Evolutionary conservation across 1,140 invertebrate genomes (phyloP), one percentile per base, ranked within the genome.

Genomic region (Anadara kagoshimensis): DNA sequence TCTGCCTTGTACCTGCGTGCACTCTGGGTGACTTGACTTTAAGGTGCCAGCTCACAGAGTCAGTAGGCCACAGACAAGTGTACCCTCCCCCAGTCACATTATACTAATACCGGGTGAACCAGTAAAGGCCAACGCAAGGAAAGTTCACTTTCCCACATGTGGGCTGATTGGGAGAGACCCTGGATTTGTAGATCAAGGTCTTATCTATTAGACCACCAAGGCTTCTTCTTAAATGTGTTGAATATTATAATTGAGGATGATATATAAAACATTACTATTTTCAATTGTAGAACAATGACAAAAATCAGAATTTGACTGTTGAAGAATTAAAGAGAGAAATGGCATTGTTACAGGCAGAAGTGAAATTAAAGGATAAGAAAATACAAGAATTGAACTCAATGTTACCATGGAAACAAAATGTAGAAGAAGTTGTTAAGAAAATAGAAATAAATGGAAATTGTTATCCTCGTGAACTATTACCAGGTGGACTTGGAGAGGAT

Each of bases 371-470:
- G 57, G 64, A 64, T 11, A 63, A 63, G 58, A 62, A 61, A 20
- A 63, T 75, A 8, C 59, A 62, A 20, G 73, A 69, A 44, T 61
- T 75, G 4, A 75, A 59, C 26, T 26, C 61, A 22, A 29, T 71
- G 51, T 64, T 71, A 41, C 69, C 69, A 64, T 64, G 69, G 59
- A 64, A 36, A 71, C 59, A 49, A 29, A 29, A 53, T 26, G 51
- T 11, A 12, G 59, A 58, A 0, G 20, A 67, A 45, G 24, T 41
- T 24, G 29, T 36, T 36, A 36, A 36, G 29, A 36, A 36, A 36
- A 36, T 36, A 36, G 69, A 72, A 58, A 68, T 75, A 22, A 75
- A 75, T 58, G 73, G 73, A 47, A 75, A 75, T 41, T 36, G 29
- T 36, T 36, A 36, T 36, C 29, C 29, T 36, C 54, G 57, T 58